A percentile compares a stretch with the other conserved stretches of the same genome.
Conservation (phyloP, 2,797 vertebrate genomes). For the Nyctibius grandis region DNA sequence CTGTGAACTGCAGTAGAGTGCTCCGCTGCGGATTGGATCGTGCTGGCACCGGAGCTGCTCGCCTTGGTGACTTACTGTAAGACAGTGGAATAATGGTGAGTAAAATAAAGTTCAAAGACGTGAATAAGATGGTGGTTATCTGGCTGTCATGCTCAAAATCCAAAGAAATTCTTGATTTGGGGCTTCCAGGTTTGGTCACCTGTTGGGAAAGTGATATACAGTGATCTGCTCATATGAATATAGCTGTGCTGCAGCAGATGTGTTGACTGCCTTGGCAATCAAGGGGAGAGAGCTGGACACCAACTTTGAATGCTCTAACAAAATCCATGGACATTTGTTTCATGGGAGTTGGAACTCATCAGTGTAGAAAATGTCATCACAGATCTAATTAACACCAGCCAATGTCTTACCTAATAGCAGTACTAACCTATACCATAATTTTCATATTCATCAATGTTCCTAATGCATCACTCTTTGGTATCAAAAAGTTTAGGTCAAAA, state of each 20-base stretch:
- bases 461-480: neutral
- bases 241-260: neutral
- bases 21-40: too few species aligned
- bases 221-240: neutral
- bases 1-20: too few species aligned
- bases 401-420: neutral
- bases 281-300: neutral
- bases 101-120: neutral
- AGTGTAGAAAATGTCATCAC: neutral
- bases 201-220: neutral
- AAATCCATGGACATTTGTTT: neutral
- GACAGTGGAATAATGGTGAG: neutral
- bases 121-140: rapidly evolving
- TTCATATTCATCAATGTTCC: conserved; percentile 13
- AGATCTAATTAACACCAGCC: conserved; percentile 11
- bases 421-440: conserved; percentile 26
- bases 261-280: neutral
- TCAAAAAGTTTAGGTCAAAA: conserved; percentile 43
- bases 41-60: too few species aligned
- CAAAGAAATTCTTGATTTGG: neutral
- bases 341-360: neutral
- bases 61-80: neutral
- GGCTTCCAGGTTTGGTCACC: neutral
- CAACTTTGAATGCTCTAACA: neutral
- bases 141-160: neutral